Percentiles rank a stretch among this genome's conserved stretches.
phyloP scores from a whole-genome alignment of 2,888 invertebrate genomes.

The Apamea monoglypha region DNA sequence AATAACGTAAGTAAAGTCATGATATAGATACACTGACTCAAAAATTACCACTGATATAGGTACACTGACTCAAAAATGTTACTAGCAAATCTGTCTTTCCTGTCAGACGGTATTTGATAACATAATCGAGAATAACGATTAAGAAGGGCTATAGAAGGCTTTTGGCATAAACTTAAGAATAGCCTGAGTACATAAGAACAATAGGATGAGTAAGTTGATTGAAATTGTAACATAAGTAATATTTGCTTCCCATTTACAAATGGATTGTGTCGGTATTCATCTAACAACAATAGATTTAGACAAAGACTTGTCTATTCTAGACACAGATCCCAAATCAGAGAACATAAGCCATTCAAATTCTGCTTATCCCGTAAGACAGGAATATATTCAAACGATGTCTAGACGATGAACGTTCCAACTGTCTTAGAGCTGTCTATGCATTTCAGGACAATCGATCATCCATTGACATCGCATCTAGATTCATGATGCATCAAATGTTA shows the following conservation, averaged over 20 bases:
- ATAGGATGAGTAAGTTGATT: not conserved
- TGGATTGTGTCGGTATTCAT: not conserved
- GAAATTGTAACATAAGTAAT: not conserved
- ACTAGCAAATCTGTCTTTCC: not conserved
- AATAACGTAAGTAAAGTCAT: not conserved
- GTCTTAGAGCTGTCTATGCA: slow-evolving; percentile 32
- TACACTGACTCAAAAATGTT: not conserved
- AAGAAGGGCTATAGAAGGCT: not conserved
- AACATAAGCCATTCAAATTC: slow-evolving; percentile 2
- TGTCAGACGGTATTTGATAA: not conserved
- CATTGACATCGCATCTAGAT: slow-evolving; percentile 20
- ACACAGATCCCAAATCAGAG: slow-evolving; percentile 6
- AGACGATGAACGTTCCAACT: slow-evolving; percentile 50
- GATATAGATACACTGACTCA: not conserved
- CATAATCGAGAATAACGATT: not conserved
- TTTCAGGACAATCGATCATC: slow-evolving; percentile 40
- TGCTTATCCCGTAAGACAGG: slow-evolving; percentile 26
- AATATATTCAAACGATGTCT: slow-evolving; percentile 49
- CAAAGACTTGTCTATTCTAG: not conserved
- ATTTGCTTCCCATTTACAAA: not conserved
- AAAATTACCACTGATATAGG: not conserved
- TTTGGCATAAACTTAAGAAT: not conserved
- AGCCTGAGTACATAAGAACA: not conserved
- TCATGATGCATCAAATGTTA: slow-evolving; percentile 34
- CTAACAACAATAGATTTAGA: not conserved